Percentiles rank a stretch among this genome's conserved stretches.
These are phyloP conservation scores for Corydoras sp. DNA, from an alignment of 2,113 vertebrate species.

Conservation along the genomic window DNA sequence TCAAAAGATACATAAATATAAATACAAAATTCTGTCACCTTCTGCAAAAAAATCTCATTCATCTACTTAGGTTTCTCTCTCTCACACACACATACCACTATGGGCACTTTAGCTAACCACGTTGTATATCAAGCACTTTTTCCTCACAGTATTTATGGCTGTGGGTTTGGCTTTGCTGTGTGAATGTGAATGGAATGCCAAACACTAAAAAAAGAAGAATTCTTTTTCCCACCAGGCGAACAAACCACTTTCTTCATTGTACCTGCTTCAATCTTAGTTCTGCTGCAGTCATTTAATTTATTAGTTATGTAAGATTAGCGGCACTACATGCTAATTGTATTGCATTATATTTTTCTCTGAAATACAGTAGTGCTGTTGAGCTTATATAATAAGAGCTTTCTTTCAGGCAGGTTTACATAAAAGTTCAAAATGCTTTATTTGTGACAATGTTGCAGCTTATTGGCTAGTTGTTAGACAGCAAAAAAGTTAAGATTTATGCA, in stretches of 20 bases:
- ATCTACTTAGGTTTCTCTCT: not conserved
- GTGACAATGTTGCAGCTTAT: no score
- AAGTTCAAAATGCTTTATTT: no score
- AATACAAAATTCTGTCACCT: not conserved
- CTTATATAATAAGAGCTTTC: no score
- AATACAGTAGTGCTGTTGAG: no score
- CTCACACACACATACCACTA: not conserved
- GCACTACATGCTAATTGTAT: no score
- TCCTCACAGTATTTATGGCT: conserved; percentile 23
- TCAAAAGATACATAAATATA: not conserved
- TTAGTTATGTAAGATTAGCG: no score
- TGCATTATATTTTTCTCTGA: no score
- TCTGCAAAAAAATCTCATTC: conserved; percentile 1
- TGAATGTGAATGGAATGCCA: conserved; percentile 25
- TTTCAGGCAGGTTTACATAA: no score
- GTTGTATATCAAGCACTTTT: conserved; percentile 18
- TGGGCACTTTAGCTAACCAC: conserved; percentile 9
- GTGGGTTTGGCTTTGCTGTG: conserved; percentile 27
- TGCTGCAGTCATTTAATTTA: no score
- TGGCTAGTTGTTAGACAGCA: no score
- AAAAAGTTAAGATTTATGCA: no score
- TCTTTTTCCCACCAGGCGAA: not conserved
- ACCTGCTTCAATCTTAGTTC: no score
- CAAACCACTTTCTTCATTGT: not conserved
- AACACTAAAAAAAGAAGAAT: not conserved